Percentiles rank a stretch among this genome's conserved stretches.
These are phyloP conservation scores for Gnathonemus echidnorhynchus DNA, from an alignment of 2,113 vertebrate species.

Conservation along the genomic window DNA sequence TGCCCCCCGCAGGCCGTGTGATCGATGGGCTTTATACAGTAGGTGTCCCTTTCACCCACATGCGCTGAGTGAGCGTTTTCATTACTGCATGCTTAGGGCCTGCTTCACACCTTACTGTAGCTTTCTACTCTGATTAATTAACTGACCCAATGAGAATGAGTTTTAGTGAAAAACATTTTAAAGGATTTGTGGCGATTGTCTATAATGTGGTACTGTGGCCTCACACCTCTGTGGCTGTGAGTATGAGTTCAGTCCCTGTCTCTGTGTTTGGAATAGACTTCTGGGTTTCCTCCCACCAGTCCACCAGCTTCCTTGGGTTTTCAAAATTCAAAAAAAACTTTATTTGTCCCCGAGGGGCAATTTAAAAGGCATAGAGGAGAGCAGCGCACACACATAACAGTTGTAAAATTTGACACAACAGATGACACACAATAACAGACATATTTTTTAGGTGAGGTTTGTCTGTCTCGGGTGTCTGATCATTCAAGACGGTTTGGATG, in stretches of 20 bases:
- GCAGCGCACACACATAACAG: no score
- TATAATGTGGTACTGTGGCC: not conserved
- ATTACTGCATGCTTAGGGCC: not conserved
- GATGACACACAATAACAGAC: no score
- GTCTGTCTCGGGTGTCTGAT: not conserved
- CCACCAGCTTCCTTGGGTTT: not conserved
- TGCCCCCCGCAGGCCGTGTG: not conserved
- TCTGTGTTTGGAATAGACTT: not conserved
- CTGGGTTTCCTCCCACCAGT: not conserved
- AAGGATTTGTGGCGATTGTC: not conserved
- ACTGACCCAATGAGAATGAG: not conserved
- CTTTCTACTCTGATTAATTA: not conserved
- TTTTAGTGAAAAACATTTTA: not conserved
- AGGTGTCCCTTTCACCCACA: not conserved
- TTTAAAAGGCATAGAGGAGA: no score
- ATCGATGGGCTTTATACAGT: not conserved
- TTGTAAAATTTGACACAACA: no score
- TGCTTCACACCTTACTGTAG: not conserved
- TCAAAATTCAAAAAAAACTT: no score
- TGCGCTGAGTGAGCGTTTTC: not conserved
- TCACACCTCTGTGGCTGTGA: not conserved
- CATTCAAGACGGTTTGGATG: not conserved
- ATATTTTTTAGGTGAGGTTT: no score
- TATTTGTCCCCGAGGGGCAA: not conserved
- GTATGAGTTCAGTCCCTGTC: not conserved